Base-by-base conservation (phyloP, 2,888 invertebrate genomes). In the Philaethria dido region DNA sequence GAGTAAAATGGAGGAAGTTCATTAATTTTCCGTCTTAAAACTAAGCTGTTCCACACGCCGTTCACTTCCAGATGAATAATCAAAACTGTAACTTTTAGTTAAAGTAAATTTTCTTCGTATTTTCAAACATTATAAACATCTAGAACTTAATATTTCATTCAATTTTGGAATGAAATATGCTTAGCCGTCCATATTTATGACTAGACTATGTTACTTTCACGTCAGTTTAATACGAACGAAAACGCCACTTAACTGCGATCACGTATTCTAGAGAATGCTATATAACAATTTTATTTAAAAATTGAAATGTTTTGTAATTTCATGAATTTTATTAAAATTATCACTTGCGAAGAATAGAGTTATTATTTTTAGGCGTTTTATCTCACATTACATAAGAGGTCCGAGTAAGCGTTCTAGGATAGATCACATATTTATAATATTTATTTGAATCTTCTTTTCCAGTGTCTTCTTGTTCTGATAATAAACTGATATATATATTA, bases 31-130 rank as follows among this genome's bases (percentile, higher is more conserved):
- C 64, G 62, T 64, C 59, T 50, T 64, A 66, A 71, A 63, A 71
- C 69, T 69, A 70, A 68, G 66, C 70, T 68, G 68, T 68, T 68
- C 65, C 67, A 61, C 62, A 61, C 70, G 60, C 69, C 64, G 64
- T 67, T 71, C 69, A 54, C 66, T 69, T 69, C 62, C 62, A 71
- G 71, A 71, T 71, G 69, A 71, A 71, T 71, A 69, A 71, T 71
- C 69, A 71, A 69, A 59, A 61, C 66, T 62, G 64, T 69, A 69
- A 71, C 62, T 71, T 70, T 63, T 47, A 69, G 66, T 66, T 69
- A 67, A 71, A 71, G 66, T 52, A 60, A 64, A 71, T 66, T 71
- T 71, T 69, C 71, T 69, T 66, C 42, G 62, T 62, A 45, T 61
- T 33, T 47, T 62, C 44, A 64, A 69, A 67, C 44, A 64, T 66